phyloP scores from a whole-genome alignment of 1,140 invertebrate species.

The Temnothorax nylanderi region DNA sequence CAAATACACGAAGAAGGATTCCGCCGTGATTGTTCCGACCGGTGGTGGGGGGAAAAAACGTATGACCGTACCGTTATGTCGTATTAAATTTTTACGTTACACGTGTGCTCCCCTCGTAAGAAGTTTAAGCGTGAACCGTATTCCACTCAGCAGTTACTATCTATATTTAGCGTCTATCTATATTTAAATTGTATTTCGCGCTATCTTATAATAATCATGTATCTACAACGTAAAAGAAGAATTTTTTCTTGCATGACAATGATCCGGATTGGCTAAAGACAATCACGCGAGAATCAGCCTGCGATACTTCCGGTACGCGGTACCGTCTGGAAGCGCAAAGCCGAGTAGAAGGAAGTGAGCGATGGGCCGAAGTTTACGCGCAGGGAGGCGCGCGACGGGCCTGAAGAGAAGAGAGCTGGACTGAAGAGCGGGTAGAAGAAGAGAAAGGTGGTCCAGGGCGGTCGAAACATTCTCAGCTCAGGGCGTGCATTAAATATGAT shows the following conservation, averaged over 20 bases:
- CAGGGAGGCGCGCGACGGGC: background rate
- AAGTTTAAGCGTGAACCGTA: background rate
- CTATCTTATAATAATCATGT: background rate
- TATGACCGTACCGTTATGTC: background rate
- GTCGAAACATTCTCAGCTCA: slow-evolving; percentile 78
- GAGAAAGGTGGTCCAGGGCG: slow-evolving; percentile 75
- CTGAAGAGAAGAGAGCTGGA: background rate
- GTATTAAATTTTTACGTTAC: slow-evolving; percentile 5
- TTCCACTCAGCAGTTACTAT: background rate
- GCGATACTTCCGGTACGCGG: slow-evolving; percentile 22
- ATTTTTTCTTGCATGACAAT: background rate
- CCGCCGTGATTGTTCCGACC: slow-evolving; percentile 8
- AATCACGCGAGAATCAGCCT: slow-evolving; percentile 28
- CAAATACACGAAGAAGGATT: slow-evolving; percentile 40
- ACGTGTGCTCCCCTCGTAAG: background rate
- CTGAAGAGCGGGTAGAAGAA: slow-evolving; percentile 46
- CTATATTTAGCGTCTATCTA: background rate
- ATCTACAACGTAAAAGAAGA: background rate
- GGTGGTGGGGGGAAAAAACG: background rate
- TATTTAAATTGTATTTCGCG: background rate
- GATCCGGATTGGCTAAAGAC: background rate
- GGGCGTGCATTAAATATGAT: slow-evolving; percentile 81
- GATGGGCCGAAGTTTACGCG: background rate
- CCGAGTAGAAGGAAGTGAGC: slow-evolving; percentile 27
- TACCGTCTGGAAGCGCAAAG: slow-evolving; percentile 8